phyloP scores from a whole-genome alignment of 2,797 vertebrate species.

The Neosalanx taihuensis region DNA sequence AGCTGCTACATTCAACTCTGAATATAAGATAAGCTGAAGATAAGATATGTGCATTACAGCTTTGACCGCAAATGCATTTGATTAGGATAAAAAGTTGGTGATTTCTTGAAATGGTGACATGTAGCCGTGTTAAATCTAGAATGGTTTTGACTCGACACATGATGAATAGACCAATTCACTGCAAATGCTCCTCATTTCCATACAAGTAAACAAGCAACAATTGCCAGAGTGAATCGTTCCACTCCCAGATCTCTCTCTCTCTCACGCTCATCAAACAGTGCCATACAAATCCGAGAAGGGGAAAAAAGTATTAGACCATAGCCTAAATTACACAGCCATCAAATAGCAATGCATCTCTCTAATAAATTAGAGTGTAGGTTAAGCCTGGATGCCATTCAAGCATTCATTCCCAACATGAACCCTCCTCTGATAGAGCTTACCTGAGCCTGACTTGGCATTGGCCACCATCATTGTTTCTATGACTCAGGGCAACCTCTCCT shows the following conservation, averaged over 20 bases:
- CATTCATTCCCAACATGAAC: not conserved
- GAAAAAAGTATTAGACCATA: not conserved
- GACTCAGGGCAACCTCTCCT: conserved; percentile 50
- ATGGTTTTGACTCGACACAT: not conserved
- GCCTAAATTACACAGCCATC: not conserved
- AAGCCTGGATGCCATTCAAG: too few species aligned
- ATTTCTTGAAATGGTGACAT: not conserved
- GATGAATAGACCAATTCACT: conserved; percentile 60
- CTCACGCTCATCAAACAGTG: conserved; percentile 10
- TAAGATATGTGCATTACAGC: not conserved
- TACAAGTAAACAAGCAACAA: conserved; percentile 34
- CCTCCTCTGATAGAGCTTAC: conserved; percentile 54
- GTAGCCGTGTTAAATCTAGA: not conserved
- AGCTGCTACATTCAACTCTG: not conserved
- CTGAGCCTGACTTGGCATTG: conserved; percentile 73
- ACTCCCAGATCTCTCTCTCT: conserved; percentile 37
- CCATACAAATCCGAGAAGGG: not conserved
- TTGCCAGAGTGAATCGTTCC: conserved; percentile 47
- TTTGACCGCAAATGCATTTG: not conserved
- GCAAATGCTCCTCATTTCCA: conserved; percentile 50
- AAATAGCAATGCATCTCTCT: not conserved
- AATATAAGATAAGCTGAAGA: not conserved
- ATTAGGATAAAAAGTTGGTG: conserved; percentile 1
- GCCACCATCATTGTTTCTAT: conserved; percentile 70
- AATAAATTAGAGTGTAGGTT: not conserved